Evolutionary conservation across 2,888 invertebrate species (phyloP).

Genomic region (Poecilus cupreus): DNA sequence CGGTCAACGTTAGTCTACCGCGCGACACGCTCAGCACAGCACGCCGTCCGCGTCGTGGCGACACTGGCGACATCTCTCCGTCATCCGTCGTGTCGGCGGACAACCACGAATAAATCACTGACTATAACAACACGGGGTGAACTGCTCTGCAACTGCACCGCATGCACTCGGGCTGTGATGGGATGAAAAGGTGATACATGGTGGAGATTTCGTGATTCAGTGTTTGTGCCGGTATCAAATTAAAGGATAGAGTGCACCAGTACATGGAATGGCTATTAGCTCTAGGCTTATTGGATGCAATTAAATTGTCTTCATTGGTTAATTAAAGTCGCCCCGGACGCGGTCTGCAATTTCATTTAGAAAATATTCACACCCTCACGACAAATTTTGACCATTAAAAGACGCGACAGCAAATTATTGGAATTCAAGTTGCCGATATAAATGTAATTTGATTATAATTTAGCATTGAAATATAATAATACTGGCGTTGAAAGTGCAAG

Average conservation of each 20-base stretch:
- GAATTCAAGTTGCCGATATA: no score
- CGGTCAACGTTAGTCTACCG: conserved; percentile 53
- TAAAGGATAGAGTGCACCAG: neutral
- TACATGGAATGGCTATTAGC: conserved; percentile 30
- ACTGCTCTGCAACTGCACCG: neutral
- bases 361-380: no score
- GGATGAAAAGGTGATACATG: conserved; percentile 22
- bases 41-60: conserved; percentile 27
- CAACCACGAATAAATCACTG: no score
- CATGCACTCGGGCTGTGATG: neutral
- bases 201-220: neutral
- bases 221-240: neutral
- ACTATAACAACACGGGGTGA: neutral
- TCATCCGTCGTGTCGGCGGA: neutral
- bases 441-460: no score
- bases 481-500: no score
- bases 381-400: no score
- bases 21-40: neutral
- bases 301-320: conserved; percentile 12
- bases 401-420: no score
- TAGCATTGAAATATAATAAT: no score
- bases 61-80: conserved; percentile 46
- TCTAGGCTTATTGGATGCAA: neutral
- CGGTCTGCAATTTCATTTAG: neutral
- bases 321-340: neutral